phyloP scores from a whole-genome alignment of 2,797 vertebrate genomes.

The Myiotriccus ornatus region DNA sequence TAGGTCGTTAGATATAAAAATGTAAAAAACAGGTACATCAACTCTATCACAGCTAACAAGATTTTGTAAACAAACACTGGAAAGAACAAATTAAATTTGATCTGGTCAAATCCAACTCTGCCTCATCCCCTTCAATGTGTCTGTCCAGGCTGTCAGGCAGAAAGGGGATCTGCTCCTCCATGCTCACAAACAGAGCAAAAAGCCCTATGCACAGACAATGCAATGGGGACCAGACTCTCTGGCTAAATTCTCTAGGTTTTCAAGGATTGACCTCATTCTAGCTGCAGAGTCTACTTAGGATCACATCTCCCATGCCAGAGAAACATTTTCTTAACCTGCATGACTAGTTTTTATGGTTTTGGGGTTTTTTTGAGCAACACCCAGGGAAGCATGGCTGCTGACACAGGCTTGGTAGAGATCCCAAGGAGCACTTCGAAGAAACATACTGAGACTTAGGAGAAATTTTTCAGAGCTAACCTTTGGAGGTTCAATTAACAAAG shows the following conservation, averaged over 20 bases:
- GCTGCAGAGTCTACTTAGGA: neutral
- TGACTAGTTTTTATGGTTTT: neutral
- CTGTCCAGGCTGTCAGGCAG: neutral
- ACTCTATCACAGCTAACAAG: constrained; percentile 46
- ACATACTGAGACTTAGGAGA: neutral
- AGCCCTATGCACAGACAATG: neutral
- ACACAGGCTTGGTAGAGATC: neutral
- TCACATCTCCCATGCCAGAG: neutral
- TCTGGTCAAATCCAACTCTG: neutral
- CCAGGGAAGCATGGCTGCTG: neutral
- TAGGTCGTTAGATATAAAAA: constrained; percentile 15
- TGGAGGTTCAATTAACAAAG: neutral
- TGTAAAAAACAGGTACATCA: constrained; percentile 15
- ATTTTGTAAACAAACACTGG: constrained; percentile 70
- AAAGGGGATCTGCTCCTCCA: neutral
- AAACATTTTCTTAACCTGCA: constrained; percentile 13
- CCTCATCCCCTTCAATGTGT: neutral
- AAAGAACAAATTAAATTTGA: constrained; percentile 53
- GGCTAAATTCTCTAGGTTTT: neutral
- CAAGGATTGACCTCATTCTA: neutral
- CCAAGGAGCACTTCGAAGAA: neutral
- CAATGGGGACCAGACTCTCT: neutral
- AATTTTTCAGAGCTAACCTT: constrained; percentile 1
- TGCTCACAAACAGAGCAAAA: neutral
- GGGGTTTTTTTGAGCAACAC: neutral